Base-by-base conservation (phyloP, 2,113 vertebrate genomes). In the Fregata magnificens region DNA sequence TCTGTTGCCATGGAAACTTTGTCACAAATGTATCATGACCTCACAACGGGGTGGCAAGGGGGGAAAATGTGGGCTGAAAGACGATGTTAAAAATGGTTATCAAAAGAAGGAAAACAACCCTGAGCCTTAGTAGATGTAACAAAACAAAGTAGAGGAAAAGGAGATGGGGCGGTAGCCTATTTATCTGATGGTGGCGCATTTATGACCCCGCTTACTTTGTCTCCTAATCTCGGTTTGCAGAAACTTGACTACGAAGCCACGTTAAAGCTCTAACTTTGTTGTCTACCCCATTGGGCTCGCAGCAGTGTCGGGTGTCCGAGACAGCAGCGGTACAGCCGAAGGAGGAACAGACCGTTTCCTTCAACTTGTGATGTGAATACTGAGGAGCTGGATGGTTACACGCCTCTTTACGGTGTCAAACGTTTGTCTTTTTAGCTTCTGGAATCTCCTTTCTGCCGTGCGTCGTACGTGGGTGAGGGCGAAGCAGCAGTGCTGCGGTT, bases 1-100 rank as follows among this genome's bases (percentile, higher is more conserved):
- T 77, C 96, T 92, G 98, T 98, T 97, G 95, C 98, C 95, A 91
- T 95, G 98, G 98, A 76, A 96, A 94, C 96, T 25, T 44, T 97
- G 95, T 97, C 97, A 97, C 92, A 65, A 82, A 97, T 34, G 89
- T 82, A 92, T 97, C 72, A 3, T 96, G 98, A 98, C 98, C 97
- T 98, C 97, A 96, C 82, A 8, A 85, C 18, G 59, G 94, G 86
- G 56, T 88, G 86, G 96, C 96, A 50, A 44, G 62, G 80, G 92
- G 92, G 93, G 95, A 67, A 62, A 83, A 83, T 73, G 89, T 58
- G 89, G 93, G 96, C 76, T 82, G 92, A 85, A 52, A 78, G 80
- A 25, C 0, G 44, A 11, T 32, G 7, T 61, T 82, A 36, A 59
- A 26, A 45, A 34, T 2, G 49, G 50, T 86, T 28, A 25, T 36